Conservation (phyloP, 1,140 invertebrate species). For the Drosophila erecta region DNA sequence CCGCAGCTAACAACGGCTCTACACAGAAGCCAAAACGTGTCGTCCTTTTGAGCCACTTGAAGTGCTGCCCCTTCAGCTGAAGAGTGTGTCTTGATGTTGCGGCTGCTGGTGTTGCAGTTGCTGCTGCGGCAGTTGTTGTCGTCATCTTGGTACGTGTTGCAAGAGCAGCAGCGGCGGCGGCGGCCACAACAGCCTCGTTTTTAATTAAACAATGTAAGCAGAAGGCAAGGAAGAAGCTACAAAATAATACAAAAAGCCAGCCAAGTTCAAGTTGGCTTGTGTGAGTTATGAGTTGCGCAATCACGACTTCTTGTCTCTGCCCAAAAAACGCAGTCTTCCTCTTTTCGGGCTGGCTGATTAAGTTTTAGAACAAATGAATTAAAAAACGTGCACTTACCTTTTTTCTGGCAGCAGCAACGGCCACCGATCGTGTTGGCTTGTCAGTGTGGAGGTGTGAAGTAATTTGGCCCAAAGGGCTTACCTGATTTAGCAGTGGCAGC, state of each 20-base stretch:
- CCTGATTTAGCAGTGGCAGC: slow-evolving; percentile 46
- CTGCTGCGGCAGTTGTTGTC: slow-evolving; percentile 52
- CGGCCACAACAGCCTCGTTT: slow-evolving; percentile 54
- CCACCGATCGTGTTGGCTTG: slow-evolving; percentile 28
- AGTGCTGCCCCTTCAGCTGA: slow-evolving; percentile 48
- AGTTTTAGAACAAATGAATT: slow-evolving; percentile 83
- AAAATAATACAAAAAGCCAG: slow-evolving; percentile 8
- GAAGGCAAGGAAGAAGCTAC: slow-evolving; percentile 26
- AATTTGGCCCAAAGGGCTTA: slow-evolving; percentile 55
- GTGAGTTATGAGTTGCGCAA: slow-evolving; percentile 82
- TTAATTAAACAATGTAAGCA: slow-evolving; percentile 82
- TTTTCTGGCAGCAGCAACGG: slow-evolving; percentile 4
- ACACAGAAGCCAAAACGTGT: slow-evolving; percentile 81
- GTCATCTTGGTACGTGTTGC: slow-evolving; percentile 74
- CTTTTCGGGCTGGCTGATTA: slow-evolving; percentile 65
- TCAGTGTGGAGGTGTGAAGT: slow-evolving; percentile 61
- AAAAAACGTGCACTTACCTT: slow-evolving; percentile 67
- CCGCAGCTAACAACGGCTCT: slow-evolving; percentile 46
- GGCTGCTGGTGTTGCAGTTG: slow-evolving; percentile 17
- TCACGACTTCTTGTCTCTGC: slow-evolving; percentile 78
- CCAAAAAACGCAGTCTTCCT: slow-evolving; percentile 41
- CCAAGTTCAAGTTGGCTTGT: slow-evolving; percentile 62
- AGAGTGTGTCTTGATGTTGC: slow-evolving; percentile 33
- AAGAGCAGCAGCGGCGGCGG: slow-evolving; percentile 20
- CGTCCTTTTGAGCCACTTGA: slow-evolving; percentile 80